Conservation (phyloP, 30 jellyfish, hydroid and myxozoan genomes). For the Catostylus mosaicus region DNA sequence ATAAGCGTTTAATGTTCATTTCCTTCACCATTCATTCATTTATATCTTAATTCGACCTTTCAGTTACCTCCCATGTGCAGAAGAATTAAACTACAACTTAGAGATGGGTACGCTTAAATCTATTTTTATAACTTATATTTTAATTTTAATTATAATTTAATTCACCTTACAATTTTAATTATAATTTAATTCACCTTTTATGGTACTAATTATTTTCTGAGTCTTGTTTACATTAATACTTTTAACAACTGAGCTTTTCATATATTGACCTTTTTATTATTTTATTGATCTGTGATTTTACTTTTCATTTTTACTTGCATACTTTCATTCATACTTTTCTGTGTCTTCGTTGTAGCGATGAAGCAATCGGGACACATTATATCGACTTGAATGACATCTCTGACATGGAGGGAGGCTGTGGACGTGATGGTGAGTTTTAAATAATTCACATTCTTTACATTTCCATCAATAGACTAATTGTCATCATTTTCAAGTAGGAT, state of each 20-base stretch:
- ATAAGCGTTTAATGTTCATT: too few relatives aligned
- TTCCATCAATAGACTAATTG: not conserved
- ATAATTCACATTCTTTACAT: not conserved
- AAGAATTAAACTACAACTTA: conserved; percentile 57
- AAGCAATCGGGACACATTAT: conserved; percentile 88
- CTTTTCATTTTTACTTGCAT: too few relatives aligned
- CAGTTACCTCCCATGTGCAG: conserved; percentile 80
- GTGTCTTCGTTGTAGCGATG: conserved; percentile 30
- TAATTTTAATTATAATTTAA: too few relatives aligned
- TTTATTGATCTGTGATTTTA: too few relatives aligned
- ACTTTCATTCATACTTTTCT: not conserved
- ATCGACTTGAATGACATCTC: conserved; percentile 85
- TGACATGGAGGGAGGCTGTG: conserved; percentile 35
- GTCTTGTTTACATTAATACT: too few relatives aligned
- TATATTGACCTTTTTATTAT: too few relatives aligned
- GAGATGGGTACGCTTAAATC: conserved; percentile 55
- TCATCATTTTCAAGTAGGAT: too few relatives aligned
- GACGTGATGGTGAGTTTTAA: conserved; percentile 26
- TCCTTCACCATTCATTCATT: not conserved
- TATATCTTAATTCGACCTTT: too few relatives aligned
- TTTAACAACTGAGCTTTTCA: too few relatives aligned
- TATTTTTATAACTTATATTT: not conserved
- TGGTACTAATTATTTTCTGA: too few relatives aligned
- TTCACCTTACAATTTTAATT: too few relatives aligned
- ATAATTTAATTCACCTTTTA: too few relatives aligned